These are phyloP conservation scores for Drosophila multiciliata DNA, from an alignment of 2,888 invertebrate genomes.

Conservation along the genomic window DNA sequence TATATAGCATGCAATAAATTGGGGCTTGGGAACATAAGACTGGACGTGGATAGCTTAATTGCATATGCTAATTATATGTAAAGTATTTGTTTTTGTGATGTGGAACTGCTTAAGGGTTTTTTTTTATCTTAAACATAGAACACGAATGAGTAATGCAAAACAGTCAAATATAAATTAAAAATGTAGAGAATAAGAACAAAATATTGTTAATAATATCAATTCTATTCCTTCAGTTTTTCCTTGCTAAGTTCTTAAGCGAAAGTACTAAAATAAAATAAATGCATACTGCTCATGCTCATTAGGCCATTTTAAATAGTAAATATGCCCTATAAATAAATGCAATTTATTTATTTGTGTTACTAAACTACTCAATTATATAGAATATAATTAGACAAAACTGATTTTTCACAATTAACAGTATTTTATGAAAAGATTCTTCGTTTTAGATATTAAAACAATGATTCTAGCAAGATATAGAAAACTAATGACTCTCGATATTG, in stretches of 20 bases:
- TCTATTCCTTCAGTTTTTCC: background rate
- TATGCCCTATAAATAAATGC: background rate
- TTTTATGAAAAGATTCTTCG: background rate
- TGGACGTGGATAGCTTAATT: background rate
- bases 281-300: background rate
- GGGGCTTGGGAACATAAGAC: background rate
- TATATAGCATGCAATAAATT: constrained; percentile 17
- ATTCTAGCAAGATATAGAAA: background rate
- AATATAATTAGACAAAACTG: background rate
- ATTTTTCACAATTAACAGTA: background rate
- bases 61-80: background rate
- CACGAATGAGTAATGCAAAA: background rate
- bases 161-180: background rate
- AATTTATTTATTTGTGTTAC: background rate
- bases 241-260: background rate
- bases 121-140: background rate
- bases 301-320: background rate
- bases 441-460: background rate
- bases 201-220: background rate
- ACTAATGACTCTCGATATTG: background rate
- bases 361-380: background rate
- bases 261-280: background rate
- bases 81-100: background rate
- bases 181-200: background rate
- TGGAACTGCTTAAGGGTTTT: background rate